These are phyloP conservation scores for Steatornis caripensis DNA, from an alignment of 2,113 vertebrate species.

Conservation along the genomic window DNA sequence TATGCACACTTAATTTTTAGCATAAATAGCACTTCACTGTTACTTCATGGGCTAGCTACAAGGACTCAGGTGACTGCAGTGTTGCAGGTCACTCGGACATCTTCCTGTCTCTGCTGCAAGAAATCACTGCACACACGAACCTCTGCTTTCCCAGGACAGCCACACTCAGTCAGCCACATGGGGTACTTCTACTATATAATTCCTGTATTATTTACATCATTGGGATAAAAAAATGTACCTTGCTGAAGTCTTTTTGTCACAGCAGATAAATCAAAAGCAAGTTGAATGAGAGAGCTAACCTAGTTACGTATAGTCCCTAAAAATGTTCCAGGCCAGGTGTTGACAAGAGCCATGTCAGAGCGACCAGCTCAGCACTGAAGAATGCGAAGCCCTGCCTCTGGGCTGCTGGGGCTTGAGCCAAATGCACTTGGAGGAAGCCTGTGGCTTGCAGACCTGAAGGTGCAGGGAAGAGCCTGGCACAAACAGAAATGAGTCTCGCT, in stretches of 20 bases:
- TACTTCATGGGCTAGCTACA: background rate
- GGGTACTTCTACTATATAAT: background rate
- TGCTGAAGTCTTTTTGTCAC: background rate
- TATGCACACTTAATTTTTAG: background rate
- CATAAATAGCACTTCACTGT: background rate
- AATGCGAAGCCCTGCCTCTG: background rate
- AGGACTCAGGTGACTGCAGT: background rate
- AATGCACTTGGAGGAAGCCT: background rate
- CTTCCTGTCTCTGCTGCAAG: background rate
- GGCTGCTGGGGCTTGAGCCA: background rate
- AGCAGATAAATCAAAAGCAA: background rate
- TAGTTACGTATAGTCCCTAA: background rate
- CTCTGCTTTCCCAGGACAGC: background rate
- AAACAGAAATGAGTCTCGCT: background rate
- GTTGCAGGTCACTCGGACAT: background rate
- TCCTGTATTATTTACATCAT: background rate
- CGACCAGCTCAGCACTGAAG: background rate
- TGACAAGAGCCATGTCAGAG: background rate
- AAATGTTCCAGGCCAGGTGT: background rate
- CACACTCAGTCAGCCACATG: accelerated
- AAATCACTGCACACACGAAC: background rate
- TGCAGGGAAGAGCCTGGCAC: background rate
- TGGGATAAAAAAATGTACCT: background rate
- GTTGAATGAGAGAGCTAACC: background rate
- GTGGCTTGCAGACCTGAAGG: background rate